Base-by-base conservation (phyloP, 2,888 invertebrate genomes). In the Nymphalis polychloros region DNA sequence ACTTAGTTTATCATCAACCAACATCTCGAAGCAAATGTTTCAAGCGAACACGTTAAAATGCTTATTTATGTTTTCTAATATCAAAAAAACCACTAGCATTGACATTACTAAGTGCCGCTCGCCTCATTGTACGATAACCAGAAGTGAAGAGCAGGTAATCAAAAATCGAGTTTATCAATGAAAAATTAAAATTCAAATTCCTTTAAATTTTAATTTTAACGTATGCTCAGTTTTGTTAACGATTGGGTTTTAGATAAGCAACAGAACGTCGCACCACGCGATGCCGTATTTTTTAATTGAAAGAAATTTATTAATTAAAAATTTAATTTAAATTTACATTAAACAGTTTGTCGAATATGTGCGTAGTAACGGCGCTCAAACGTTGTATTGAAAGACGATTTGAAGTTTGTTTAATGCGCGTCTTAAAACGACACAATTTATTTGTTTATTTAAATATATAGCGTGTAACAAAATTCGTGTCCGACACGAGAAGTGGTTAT, bases 231-330 rank as follows among this genome's bases (percentile, higher is more conserved):
- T 67, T 72, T 72, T 68, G 69, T 69, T 65, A 59, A 59, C 60
- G 77, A 76, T 76, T 73, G 70, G 67, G 72, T 73, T 68, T 67
- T 68, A 73, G 76, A 77, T 77, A 76, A 77, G 73, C 60, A 27
- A 63, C 69, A 69, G 73, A 74, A 76, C 77, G 74, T 74, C 76
- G 74, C 73, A 75, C 72, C 73, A 73, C 72, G 73, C 73, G 71
- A 69, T 73, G 73, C 60, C 68, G 65, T 73, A 73, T 73, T 73
- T 70, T 70, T 72, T 75, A 73, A 72, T 73, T 76, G 70, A 72
- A 73, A 63, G 72, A 73, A 69, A 72, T 76, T 76, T 74, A 76
- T 76, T 76, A 77, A 75, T 76, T 75, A 72, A 72, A 75, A 73
- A 68, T 72, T 74, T 73, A 62, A 69, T 75, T 73, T 74, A 63